A percentile compares a stretch with the other conserved stretches of the same genome.
phyloP scores from a whole-genome alignment of 2,888 invertebrate species.

The Pseudeuparius sepicola region DNA sequence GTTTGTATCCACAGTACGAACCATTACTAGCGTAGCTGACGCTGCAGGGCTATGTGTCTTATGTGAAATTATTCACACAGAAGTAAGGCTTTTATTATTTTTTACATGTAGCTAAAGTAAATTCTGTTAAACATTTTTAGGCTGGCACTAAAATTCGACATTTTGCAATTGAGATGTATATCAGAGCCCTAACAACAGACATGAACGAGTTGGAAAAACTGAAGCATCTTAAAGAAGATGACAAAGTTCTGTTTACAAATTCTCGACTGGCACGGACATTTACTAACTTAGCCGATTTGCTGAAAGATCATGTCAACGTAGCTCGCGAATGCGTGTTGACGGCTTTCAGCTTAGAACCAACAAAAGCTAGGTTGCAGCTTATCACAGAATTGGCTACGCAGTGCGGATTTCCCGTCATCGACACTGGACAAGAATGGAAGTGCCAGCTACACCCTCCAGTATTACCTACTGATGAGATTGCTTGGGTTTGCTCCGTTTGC shows the following conservation, averaged over 20 bases:
- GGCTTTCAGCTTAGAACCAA: slow-evolving; percentile 65
- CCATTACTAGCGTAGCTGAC: slow-evolving; percentile 45
- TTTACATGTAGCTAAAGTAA: slow-evolving; percentile 8
- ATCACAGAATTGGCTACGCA: slow-evolving; percentile 45
- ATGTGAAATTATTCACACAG: slow-evolving; percentile 42
- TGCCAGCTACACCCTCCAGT: slow-evolving; percentile 36
- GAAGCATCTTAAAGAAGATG: slow-evolving; percentile 46
- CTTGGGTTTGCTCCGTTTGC: slow-evolving; percentile 34
- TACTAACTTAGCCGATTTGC: slow-evolving; percentile 50
- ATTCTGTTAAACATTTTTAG: slow-evolving; percentile 20
- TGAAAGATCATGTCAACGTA: slow-evolving; percentile 50
- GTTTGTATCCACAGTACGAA: slow-evolving; percentile 33
- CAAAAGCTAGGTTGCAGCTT: slow-evolving; percentile 47
- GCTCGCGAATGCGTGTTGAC: slow-evolving; percentile 63
- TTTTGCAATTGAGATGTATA: slow-evolving; percentile 61
- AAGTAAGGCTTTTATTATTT: slow-evolving; percentile 25
- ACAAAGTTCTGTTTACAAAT: slow-evolving; percentile 45
- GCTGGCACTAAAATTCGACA: slow-evolving; percentile 43
- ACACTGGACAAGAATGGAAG: slow-evolving; percentile 36
- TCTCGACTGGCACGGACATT: slow-evolving; percentile 53
- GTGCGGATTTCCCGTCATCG: slow-evolving; percentile 41
- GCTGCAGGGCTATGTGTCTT: slow-evolving; percentile 62
- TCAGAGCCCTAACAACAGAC: slow-evolving; percentile 63
- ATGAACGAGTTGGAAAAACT: slow-evolving; percentile 64
- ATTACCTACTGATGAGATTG: slow-evolving; percentile 32